Conservation (phyloP, 2,888 invertebrate species). For the Tachina lurida region DNA sequence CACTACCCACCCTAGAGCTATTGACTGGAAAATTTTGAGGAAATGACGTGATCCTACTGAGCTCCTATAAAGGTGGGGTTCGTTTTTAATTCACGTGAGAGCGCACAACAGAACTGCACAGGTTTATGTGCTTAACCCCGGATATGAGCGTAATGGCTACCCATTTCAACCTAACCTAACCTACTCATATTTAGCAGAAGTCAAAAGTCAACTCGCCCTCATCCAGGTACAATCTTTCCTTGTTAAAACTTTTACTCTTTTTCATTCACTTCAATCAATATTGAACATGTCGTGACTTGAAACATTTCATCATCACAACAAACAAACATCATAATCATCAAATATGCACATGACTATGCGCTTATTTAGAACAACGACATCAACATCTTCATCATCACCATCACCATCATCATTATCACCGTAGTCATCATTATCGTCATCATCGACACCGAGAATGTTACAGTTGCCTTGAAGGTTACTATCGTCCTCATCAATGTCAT, state of each 20-base stretch:
- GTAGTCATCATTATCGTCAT: conserved; percentile 7
- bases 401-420: conserved; percentile 2
- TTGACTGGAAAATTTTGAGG: too few relatives aligned
- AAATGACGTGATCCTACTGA: too few relatives aligned
- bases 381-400: conserved; percentile 23
- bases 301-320: conserved; percentile 50
- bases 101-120: too few relatives aligned
- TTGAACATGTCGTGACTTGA: conserved; percentile 62
- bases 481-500: conserved; percentile 66
- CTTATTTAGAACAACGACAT: conserved; percentile 52
- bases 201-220: background rate
- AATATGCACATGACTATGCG: conserved; percentile 35
- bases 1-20: too few relatives aligned
- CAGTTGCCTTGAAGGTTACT: conserved; percentile 41
- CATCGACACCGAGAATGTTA: background rate
- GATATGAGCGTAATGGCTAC: too few relatives aligned
- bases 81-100: too few relatives aligned
- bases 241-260: conserved; percentile 21
- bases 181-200: too few relatives aligned
- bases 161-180: too few relatives aligned
- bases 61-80: too few relatives aligned
- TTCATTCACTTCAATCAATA: conserved; percentile 50
- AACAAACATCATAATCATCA: conserved; percentile 14
- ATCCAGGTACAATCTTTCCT: background rate
- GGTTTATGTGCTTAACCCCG: too few relatives aligned